A percentile compares a stretch with the other conserved stretches of the same genome.
Conservation (phyloP, 2,888 invertebrate genomes). For the Rhorus exstirpatorius region DNA sequence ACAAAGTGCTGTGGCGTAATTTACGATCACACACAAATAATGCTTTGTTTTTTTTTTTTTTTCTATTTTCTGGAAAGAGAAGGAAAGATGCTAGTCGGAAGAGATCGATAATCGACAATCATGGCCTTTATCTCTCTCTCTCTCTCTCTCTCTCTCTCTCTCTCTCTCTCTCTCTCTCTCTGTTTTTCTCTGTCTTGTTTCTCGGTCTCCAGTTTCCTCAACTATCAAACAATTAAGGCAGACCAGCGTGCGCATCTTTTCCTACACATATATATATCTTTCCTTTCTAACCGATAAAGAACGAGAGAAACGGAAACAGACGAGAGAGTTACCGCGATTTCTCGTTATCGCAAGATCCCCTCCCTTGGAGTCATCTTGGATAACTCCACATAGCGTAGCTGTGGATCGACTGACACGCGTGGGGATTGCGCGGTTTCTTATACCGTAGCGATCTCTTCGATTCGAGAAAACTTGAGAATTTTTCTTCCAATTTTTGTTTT, state of each 20-base stretch:
- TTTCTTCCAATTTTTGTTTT: no score
- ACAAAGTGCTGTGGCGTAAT: slow-evolving; percentile 18
- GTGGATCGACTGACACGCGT: no score
- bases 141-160: slow-evolving; percentile 11
- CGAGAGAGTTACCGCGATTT: no score
- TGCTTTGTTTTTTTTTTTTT: no score
- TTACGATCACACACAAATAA: background rate
- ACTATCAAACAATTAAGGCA: slow-evolving; percentile 82
- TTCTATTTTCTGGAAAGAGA: background rate
- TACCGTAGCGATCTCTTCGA: no score
- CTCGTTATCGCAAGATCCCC: no score
- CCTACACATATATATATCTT: background rate
- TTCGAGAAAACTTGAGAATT: no score
- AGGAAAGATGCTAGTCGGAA: slow-evolving; percentile 24
- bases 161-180: slow-evolving; percentile 12
- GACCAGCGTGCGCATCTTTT: slow-evolving; percentile 65
- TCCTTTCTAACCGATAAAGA: background rate
- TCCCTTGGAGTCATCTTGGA: no score
- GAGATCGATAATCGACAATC: slow-evolving; percentile 39
- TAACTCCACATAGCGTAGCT: no score
- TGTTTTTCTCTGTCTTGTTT: background rate
- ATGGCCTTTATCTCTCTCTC: background rate
- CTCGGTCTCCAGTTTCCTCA: slow-evolving; percentile 59
- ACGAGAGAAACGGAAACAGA: background rate
- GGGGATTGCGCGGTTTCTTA: no score